A percentile compares a stretch with the other conserved stretches of the same genome.
Conservation (phyloP, 37 sponge, comb jelly and placozoan genomes). For the Halichondria panicea region DNA sequence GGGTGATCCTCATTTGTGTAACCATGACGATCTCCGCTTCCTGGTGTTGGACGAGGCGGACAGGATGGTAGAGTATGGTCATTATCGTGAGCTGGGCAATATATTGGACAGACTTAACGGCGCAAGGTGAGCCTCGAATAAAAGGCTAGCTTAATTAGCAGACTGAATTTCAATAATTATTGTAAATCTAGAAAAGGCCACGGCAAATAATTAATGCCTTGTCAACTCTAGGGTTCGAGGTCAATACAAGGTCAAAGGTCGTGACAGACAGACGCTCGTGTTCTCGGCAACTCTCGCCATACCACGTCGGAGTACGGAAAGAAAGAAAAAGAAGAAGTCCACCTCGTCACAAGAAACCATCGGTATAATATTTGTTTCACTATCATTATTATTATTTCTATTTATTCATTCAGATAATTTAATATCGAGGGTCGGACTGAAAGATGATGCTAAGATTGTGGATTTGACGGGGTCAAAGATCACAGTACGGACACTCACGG, state of each 20-base stretch:
- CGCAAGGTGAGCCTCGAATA: neutral
- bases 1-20: slow-evolving; percentile 60
- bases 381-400: slow-evolving; percentile 1
- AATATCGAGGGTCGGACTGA: slow-evolving; percentile 56
- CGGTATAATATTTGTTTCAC: slow-evolving; percentile 26
- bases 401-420: slow-evolving; percentile 46
- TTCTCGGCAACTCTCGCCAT: slow-evolving; percentile 97
- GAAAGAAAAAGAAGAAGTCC: slow-evolving; percentile 48
- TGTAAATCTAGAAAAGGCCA: too few species aligned
- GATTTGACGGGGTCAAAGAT: slow-evolving; percentile 81
- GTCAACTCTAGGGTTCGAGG: too few species aligned
- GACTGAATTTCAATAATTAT: neutral
- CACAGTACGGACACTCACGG: slow-evolving; percentile 79
- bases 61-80: slow-evolving; percentile 95
- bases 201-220: too few species aligned
- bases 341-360: slow-evolving; percentile 52
- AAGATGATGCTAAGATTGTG: slow-evolving; percentile 49
- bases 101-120: slow-evolving; percentile 68
- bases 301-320: slow-evolving; percentile 32
- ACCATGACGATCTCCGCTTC: slow-evolving; percentile 44
- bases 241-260: too few species aligned
- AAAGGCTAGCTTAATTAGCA: too few species aligned
- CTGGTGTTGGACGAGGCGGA: slow-evolving; percentile 98
- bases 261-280: slow-evolving; percentile 74
- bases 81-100: slow-evolving; percentile 77